Conservation (phyloP, 2,113 vertebrate genomes). For the Acinonyx jubatus region DNA sequence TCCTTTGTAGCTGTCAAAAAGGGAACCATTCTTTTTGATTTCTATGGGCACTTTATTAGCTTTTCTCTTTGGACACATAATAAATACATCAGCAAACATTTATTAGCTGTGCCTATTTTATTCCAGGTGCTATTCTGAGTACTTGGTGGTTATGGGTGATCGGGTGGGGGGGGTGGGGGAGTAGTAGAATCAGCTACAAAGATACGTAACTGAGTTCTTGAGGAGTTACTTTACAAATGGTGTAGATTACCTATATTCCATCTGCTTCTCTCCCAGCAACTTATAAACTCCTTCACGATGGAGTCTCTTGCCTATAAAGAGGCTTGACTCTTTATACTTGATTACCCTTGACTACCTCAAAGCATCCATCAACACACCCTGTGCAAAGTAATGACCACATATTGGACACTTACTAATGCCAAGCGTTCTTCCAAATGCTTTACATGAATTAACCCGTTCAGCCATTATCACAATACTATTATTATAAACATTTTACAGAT, state of each 20-base stretch:
- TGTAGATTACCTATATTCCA: background rate
- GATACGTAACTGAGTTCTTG: background rate
- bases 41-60: background rate
- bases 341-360: background rate
- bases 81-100: background rate
- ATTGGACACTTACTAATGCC: background rate
- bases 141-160: background rate
- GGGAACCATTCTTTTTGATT: background rate
- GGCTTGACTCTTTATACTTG: too few species aligned
- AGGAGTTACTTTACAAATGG: conserved; percentile 11
- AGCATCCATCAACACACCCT: background rate
- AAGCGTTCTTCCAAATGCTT: background rate
- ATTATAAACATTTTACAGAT: background rate
- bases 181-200: background rate
- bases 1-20: background rate
- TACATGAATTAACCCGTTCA: background rate
- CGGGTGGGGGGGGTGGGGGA: accelerated
- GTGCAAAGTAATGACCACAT: background rate
- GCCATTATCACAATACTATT: background rate
- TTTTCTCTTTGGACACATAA: background rate
- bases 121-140: background rate
- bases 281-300: background rate
- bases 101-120: background rate
- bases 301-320: background rate
- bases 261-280: background rate